A percentile compares a stretch with the other conserved stretches of the same genome.
phyloP scores from a whole-genome alignment of 2,888 invertebrate species.

The Euplagia quadripunctaria region DNA sequence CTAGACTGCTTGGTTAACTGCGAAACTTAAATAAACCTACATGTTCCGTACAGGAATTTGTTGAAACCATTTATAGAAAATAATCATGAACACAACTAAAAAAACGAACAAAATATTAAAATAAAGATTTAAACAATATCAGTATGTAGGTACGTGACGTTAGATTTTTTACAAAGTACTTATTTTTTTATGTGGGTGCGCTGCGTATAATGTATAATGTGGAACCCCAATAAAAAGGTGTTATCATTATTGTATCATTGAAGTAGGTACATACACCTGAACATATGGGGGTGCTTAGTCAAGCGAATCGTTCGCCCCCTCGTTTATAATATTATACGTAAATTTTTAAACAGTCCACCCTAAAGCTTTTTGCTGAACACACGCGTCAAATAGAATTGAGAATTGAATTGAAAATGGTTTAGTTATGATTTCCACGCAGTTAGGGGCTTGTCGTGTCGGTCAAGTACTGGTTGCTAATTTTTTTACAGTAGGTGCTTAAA shows the following conservation, averaged over 20 bases:
- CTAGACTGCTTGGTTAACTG: neutral
- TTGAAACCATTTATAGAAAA: neutral
- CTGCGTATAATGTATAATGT: neutral
- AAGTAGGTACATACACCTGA: slow-evolving; percentile 44
- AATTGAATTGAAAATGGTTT: too few relatives aligned
- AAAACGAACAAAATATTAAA: neutral
- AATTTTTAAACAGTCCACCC: slow-evolving; percentile 69
- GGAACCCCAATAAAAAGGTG: slow-evolving; percentile 53
- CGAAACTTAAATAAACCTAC: neutral
- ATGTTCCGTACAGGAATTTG: neutral
- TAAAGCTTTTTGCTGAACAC: slow-evolving; percentile 50
- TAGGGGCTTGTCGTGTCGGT: neutral
- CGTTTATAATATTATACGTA: slow-evolving; percentile 53
- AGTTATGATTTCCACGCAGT: slow-evolving; percentile 21
- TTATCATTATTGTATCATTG: slow-evolving; percentile 55
- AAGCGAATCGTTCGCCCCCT: slow-evolving; percentile 69
- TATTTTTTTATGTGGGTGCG: neutral
- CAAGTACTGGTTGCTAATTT: slow-evolving; percentile 22
- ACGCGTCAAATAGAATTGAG: slow-evolving; percentile 54
- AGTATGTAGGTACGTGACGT: too few relatives aligned
- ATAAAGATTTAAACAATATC: too few relatives aligned
- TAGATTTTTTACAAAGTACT: neutral
- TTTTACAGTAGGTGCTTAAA: slow-evolving; percentile 23
- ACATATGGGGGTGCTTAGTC: slow-evolving; percentile 65
- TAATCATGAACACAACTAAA: too few relatives aligned